These are phyloP conservation scores for Eilema depressum DNA, from an alignment of 2,888 invertebrate species.

Conservation along the genomic window DNA sequence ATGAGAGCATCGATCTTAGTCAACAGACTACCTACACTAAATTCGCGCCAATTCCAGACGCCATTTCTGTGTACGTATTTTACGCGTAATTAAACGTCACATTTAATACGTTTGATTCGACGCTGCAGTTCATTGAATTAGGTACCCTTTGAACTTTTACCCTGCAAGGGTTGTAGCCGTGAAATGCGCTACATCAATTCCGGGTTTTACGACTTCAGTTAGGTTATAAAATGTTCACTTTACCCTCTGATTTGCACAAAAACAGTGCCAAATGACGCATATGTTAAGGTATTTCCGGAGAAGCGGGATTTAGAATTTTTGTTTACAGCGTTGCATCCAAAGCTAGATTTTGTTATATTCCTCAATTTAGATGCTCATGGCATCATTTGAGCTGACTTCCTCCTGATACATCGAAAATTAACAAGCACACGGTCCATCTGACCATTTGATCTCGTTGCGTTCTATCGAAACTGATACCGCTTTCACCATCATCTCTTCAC, in stretches of 20 bases:
- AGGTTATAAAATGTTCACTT: slow-evolving; percentile 40
- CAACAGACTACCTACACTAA: background rate
- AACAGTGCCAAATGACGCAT: slow-evolving; percentile 48
- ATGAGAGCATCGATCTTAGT: background rate
- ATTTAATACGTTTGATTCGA: slow-evolving; percentile 16
- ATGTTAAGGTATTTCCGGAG: slow-evolving; percentile 43
- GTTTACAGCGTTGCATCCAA: slow-evolving; percentile 11
- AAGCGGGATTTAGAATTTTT: slow-evolving; percentile 22
- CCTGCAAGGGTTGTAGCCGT: slow-evolving; percentile 30
- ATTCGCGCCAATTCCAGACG: background rate
- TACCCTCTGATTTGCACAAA: slow-evolving; percentile 32
- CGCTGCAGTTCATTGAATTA: slow-evolving; percentile 29
- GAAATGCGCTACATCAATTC: slow-evolving; percentile 29
- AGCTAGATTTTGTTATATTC: background rate
- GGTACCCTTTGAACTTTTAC: slow-evolving; percentile 35
- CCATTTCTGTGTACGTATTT: background rate
- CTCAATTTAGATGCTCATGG: background rate
- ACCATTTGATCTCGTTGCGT: no score
- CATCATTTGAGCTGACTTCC: background rate
- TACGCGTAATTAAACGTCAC: slow-evolving; percentile 13
- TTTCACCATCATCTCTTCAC: background rate
- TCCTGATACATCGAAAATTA: no score
- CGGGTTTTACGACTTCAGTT: slow-evolving; percentile 27
- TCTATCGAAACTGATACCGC: no score
- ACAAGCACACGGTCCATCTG: no score